A percentile compares a stretch with the other conserved stretches of the same genome.
Conservation (phyloP, 2,888 invertebrate species). For the Sinhomidia bicolor region DNA sequence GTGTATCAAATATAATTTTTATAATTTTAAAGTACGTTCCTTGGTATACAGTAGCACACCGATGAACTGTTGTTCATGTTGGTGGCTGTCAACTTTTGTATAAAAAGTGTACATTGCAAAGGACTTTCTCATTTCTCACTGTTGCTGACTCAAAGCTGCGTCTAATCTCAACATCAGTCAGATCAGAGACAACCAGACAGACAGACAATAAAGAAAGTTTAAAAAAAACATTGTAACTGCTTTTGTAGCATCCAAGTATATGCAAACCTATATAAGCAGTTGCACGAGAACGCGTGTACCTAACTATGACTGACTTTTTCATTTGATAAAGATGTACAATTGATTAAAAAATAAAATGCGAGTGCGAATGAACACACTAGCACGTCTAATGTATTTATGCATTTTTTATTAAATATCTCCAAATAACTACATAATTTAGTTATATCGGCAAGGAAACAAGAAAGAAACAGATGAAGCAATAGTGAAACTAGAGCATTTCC, state of each 20-base stretch:
- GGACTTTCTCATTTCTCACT: constrained; percentile 5
- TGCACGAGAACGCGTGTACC: not conserved
- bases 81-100: not conserved
- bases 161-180: not conserved
- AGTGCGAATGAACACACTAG: not conserved
- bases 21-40: not conserved
- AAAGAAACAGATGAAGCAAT: constrained; percentile 32
- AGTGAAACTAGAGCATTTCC: constrained; percentile 67
- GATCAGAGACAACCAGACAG: not conserved
- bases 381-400: not conserved
- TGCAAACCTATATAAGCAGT: not conserved
- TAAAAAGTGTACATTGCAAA: not conserved
- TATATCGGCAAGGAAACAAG: constrained; percentile 17
- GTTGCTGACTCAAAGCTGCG: not conserved
- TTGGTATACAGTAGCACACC: not conserved
- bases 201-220: not conserved
- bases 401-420: not conserved
- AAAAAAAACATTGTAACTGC: not conserved
- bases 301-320: not conserved
- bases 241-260: not conserved
- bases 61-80: not conserved
- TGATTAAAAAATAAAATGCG: not conserved
- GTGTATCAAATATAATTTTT: not conserved
- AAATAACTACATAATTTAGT: constrained; percentile 8
- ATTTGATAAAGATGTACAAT: not conserved